A percentile compares a stretch with the other conserved stretches of the same genome.
Evolutionary conservation across 2,797 vertebrate species (phyloP).

Genomic region (Simalia tracyae): DNA sequence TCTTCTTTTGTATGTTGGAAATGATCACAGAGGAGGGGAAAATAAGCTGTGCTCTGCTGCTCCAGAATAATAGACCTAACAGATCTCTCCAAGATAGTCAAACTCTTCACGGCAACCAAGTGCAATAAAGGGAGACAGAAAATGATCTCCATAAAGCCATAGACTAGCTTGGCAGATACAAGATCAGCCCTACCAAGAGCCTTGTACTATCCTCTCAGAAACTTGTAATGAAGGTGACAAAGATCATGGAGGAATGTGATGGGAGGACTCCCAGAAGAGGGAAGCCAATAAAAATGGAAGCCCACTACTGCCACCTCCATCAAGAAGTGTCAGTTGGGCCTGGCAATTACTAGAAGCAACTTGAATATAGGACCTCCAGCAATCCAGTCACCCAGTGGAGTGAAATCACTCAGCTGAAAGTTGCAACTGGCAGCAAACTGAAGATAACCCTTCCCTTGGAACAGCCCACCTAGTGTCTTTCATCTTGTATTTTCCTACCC

Average conservation of each 20-base stretch:
- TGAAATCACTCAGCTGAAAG: not conserved
- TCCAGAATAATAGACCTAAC: conserved; percentile 48
- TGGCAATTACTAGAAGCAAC: not conserved
- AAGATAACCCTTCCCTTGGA: not conserved
- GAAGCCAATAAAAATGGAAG: not conserved
- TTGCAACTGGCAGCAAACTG: not conserved
- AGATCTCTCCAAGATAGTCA: conserved; percentile 37
- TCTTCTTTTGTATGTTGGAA: not conserved
- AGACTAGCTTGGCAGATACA: not conserved
- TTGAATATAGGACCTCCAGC: not conserved
- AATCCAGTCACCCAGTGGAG: not conserved
- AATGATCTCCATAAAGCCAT: not conserved
- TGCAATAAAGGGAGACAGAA: not conserved
- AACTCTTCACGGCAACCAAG: fast-evolving
- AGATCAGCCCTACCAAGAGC: not conserved
- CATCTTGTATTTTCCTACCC: not conserved
- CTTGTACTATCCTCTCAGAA: not conserved
- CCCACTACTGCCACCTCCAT: not conserved
- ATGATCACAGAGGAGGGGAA: conserved; percentile 39
- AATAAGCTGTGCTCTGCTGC: conserved; percentile 57
- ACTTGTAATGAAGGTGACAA: not conserved
- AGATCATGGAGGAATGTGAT: too few species aligned
- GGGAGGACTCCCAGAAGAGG: not conserved
- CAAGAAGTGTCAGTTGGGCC: not conserved
- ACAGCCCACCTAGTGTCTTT: not conserved